These are phyloP conservation scores for Anguilla pacifica DNA, from an alignment of 2,797 vertebrate genomes.

Conservation along the genomic window DNA sequence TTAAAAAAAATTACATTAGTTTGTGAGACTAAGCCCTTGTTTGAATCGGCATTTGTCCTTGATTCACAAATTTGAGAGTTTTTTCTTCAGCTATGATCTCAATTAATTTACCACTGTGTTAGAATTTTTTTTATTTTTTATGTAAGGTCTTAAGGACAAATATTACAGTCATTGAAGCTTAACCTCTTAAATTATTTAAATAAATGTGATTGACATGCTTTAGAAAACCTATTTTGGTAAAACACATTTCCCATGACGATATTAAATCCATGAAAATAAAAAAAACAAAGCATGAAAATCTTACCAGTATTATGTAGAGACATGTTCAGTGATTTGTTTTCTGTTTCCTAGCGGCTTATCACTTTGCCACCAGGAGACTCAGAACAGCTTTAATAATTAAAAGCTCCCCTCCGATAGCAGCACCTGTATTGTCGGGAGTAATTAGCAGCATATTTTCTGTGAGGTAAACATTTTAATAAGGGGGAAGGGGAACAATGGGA, in stretches of 20 bases:
- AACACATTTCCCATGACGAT: neutral
- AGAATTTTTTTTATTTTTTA: neutral
- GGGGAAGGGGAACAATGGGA: constrained; percentile 44
- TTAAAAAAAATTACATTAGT: neutral
- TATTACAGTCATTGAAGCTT: neutral
- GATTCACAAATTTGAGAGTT: neutral
- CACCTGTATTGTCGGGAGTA: constrained; percentile 57
- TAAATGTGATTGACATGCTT: neutral
- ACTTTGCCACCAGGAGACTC: constrained; percentile 50
- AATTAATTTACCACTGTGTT: neutral
- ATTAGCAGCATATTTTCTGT: constrained; percentile 64
- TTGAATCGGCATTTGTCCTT: neutral
- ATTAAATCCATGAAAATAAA: neutral
- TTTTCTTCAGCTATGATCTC: neutral
- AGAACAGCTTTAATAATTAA: constrained; percentile 65
- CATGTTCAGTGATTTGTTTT: constrained; percentile 49
- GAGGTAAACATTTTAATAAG: constrained; percentile 61
- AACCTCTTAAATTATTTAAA: neutral
- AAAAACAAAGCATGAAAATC: neutral
- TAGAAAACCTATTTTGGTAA: neutral
- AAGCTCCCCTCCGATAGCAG: constrained; percentile 45
- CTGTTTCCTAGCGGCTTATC: constrained; percentile 46
- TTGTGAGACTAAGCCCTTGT: neutral
- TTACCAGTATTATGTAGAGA: constrained; percentile 25
- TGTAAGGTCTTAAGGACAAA: neutral